phyloP scores from a whole-genome alignment of 2,888 invertebrate species.

The Nomada fucata region DNA sequence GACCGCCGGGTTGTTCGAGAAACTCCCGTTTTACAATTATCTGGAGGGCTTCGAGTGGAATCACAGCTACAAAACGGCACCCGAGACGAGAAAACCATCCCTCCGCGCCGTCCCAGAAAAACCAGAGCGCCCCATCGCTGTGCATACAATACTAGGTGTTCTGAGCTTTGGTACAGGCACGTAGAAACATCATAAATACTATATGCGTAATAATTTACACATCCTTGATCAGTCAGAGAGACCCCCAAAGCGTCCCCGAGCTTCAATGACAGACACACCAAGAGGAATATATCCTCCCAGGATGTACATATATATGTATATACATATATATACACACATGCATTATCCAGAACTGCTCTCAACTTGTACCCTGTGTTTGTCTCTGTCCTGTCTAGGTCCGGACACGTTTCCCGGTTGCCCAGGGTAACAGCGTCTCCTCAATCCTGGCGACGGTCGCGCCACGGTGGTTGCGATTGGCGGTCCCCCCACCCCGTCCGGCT shows the following conservation, averaged over 20 bases:
- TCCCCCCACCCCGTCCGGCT: neutral
- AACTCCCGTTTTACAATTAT: neutral
- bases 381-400: neutral
- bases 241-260: constrained; percentile 1
- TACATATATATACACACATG: too few species aligned
- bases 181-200: constrained; percentile 59
- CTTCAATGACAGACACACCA: neutral
- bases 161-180: constrained; percentile 64
- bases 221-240: constrained; percentile 38
- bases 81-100: neutral
- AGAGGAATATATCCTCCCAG: neutral
- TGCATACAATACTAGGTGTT: constrained; percentile 46
- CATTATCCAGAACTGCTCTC: too few species aligned
- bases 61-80: neutral
- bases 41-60: constrained; percentile 13
- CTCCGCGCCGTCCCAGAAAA: neutral
- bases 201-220: constrained; percentile 50
- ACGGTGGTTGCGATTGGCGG: neutral
- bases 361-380: constrained; percentile 14
- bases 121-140: constrained; percentile 18
- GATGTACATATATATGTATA: neutral
- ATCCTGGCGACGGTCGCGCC: neutral
- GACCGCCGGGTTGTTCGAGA: too few species aligned
- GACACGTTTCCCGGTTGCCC: too few species aligned
- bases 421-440: neutral